Evolutionary conservation across 2,113 vertebrate genomes (phyloP).

Genomic region (Nannobrachium achirus): DNA sequence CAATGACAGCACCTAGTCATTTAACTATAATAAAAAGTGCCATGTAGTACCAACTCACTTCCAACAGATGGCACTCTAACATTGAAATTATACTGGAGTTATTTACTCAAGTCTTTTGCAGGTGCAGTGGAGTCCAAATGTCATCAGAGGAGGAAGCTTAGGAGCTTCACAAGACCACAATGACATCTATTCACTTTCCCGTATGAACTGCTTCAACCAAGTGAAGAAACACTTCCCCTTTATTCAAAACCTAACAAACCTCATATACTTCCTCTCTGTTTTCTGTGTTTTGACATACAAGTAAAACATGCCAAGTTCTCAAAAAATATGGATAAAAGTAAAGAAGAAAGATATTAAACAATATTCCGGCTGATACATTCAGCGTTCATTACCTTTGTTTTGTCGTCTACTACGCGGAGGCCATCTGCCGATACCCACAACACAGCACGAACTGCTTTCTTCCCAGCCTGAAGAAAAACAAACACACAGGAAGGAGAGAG

Average conservation of each 20-base stretch:
- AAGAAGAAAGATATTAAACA: background rate
- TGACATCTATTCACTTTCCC: background rate
- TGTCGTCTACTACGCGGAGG: constrained; percentile 97
- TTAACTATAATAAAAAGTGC: background rate
- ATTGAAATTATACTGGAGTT: background rate
- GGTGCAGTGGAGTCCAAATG: constrained; percentile 36
- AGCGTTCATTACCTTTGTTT: constrained; percentile 90
- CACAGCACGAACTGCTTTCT: constrained; percentile 95
- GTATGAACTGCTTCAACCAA: too few species aligned
- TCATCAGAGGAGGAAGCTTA: background rate
- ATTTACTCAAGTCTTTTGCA: constrained; percentile 23
- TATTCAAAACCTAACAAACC: constrained; percentile 11
- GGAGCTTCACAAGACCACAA: constrained; percentile 37
- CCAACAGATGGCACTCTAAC: constrained; percentile 57
- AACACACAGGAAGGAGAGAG: constrained; percentile 31
- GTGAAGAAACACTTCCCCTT: constrained; percentile 5
- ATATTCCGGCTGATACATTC: background rate
- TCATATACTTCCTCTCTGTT: background rate
- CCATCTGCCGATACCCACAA: constrained; percentile 98
- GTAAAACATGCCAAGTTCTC: too few species aligned
- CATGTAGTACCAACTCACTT: background rate
- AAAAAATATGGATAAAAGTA: background rate
- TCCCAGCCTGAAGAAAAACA: constrained; percentile 89
- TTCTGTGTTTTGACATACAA: too few species aligned
- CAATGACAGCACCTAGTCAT: background rate